Conservation (phyloP, 2,888 invertebrate species). For the Agrotis puta region DNA sequence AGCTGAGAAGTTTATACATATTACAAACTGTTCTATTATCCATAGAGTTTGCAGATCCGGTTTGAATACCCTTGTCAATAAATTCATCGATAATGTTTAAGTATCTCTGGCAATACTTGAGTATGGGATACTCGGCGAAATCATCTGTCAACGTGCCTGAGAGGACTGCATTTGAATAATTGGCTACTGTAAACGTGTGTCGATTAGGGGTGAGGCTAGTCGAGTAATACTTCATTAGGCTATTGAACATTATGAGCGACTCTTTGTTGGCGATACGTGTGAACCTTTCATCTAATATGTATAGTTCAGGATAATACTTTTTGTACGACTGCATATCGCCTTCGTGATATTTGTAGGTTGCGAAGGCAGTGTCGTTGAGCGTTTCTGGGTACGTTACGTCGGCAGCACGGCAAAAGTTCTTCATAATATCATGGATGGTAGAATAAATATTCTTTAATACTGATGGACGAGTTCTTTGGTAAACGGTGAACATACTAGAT, state of each 20-base stretch:
- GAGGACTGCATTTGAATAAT: slow-evolving; percentile 88
- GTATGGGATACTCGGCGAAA: slow-evolving; percentile 89
- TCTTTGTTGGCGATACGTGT: slow-evolving; percentile 79
- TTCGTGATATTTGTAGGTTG: slow-evolving; percentile 56
- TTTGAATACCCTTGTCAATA: slow-evolving; percentile 79
- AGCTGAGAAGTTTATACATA: slow-evolving; percentile 88
- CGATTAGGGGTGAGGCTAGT: slow-evolving; percentile 61
- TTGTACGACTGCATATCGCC: slow-evolving; percentile 66
- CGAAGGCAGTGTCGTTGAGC: slow-evolving; percentile 73
- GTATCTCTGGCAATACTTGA: slow-evolving; percentile 89
- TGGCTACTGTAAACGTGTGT: slow-evolving; percentile 80
- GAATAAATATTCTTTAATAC: slow-evolving; percentile 66
- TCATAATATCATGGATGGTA: slow-evolving; percentile 67
- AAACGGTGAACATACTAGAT: slow-evolving; percentile 75
- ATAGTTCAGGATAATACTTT: slow-evolving; percentile 79
- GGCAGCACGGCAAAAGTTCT: slow-evolving; percentile 51
- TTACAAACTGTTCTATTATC: slow-evolving; percentile 81
- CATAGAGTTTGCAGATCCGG: slow-evolving; percentile 71
- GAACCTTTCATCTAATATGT: slow-evolving; percentile 59
- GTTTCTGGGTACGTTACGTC: slow-evolving; percentile 52
- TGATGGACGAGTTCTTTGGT: slow-evolving; percentile 77
- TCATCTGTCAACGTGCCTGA: slow-evolving; percentile 85
- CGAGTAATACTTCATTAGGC: slow-evolving; percentile 71
- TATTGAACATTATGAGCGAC: slow-evolving; percentile 86
- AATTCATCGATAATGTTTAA: slow-evolving; percentile 84